Evolutionary conservation across 2,797 vertebrate species (phyloP).

Genomic region (Merluccius polli): DNA sequence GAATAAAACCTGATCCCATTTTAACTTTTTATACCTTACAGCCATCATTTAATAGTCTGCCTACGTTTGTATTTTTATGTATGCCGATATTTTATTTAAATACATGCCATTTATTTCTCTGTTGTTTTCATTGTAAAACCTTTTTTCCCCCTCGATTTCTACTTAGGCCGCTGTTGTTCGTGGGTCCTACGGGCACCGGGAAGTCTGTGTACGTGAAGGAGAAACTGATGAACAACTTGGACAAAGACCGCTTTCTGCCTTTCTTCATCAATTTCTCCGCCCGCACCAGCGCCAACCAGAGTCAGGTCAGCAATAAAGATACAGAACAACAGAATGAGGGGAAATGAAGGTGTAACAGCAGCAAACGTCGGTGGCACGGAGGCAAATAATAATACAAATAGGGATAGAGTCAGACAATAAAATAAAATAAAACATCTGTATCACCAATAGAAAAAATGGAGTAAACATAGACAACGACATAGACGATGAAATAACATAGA

Average conservation of each 20-base stretch:
- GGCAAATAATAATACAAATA: too few relatives aligned
- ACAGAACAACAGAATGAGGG: neutral
- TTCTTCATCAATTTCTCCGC: slow-evolving; percentile 97
- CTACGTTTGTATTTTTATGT: too few relatives aligned
- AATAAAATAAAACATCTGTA: neutral
- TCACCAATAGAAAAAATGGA: too few relatives aligned
- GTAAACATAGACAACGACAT: too few relatives aligned
- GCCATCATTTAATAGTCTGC: too few relatives aligned
- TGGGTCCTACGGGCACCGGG: slow-evolving; percentile 94
- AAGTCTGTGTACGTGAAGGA: slow-evolving; percentile 97
- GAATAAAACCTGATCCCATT: neutral
- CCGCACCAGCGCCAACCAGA: slow-evolving; percentile 91
- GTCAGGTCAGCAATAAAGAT: slow-evolving; percentile 77
- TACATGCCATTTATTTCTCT: neutral
- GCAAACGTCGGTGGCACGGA: too few relatives aligned
- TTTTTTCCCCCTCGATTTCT: slow-evolving; percentile 18
- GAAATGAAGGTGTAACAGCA: neutral
- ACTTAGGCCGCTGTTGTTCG: slow-evolving; percentile 85
- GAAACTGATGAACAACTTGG: slow-evolving; percentile 92
- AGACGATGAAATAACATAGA: neutral
- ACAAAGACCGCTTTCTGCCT: slow-evolving; percentile 86
- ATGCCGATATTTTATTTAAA: neutral
- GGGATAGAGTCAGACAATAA: neutral
- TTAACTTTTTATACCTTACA: neutral
- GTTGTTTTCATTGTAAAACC: neutral